Evolutionary conservation across 1,140 invertebrate genomes (phyloP).

Genomic region (Saxidomus purpurata): DNA sequence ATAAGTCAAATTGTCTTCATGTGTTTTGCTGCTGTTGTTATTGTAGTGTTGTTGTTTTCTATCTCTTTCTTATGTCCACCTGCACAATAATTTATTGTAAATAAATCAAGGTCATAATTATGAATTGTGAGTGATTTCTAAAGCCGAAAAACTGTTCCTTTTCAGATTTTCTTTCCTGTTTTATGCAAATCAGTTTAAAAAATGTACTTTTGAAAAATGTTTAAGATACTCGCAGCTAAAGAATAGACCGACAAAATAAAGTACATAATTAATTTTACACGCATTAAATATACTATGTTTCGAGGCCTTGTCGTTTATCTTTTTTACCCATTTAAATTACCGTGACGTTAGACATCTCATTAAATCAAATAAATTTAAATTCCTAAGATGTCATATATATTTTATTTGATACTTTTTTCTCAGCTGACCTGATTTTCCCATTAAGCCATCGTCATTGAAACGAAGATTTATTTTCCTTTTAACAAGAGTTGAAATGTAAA

Average conservation of each 20-base stretch:
- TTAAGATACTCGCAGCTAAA: neutral
- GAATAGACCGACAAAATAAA: conserved; percentile 21
- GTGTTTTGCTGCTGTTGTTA: too few species aligned
- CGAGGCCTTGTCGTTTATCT: conserved; percentile 27
- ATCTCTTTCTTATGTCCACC: too few species aligned
- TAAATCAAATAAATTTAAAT: conserved; percentile 59
- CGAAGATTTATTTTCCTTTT: neutral
- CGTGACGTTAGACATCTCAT: conserved; percentile 46
- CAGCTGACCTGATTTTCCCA: conserved; percentile 33
- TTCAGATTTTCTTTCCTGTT: too few species aligned
- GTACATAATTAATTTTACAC: conserved; percentile 31
- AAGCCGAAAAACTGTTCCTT: too few species aligned
- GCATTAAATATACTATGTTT: neutral
- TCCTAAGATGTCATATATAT: conserved; percentile 50
- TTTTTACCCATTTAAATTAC: conserved; percentile 56
- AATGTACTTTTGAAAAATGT: neutral
- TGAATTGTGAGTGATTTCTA: too few species aligned
- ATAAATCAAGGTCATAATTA: too few species aligned
- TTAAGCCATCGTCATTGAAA: conserved; percentile 22
- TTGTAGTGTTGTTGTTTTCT: too few species aligned
- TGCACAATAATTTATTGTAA: too few species aligned
- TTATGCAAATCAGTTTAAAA: neutral
- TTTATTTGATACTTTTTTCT: conserved; percentile 36
- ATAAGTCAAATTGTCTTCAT: too few species aligned
- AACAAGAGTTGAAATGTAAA: conserved; percentile 31